Evolutionary conservation across 2,888 invertebrate species (phyloP), one percentile per base, ranked within the genome.

Genomic region (Leptogaster cylindrica): DNA sequence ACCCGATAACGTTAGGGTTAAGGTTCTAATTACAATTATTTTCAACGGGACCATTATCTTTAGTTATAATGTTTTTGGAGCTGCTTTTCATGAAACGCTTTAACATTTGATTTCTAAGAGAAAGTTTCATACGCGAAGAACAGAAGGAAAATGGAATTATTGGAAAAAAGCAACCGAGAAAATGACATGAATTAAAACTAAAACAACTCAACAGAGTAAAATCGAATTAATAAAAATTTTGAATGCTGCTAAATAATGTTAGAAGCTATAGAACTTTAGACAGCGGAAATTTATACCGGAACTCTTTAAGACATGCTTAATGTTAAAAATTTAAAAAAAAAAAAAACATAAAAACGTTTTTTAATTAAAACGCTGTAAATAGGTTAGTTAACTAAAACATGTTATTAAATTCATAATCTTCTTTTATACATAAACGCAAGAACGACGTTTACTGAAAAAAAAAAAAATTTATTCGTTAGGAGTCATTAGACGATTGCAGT

Each of bases 401-500:
- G 41, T 61, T 44, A 61, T 61, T 61, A 61, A 61, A 61, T 61
- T 44, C 61, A 44, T 61, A 61, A 58, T 36, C 36, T 14, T 61
- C 44, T 28, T 41, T 44, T 61, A 48, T 27, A 28, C 44, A 12
- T 16, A 44, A 44, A 20, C 41, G 20, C 44, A 16, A 44, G n/a
- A 70, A 65, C 65, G 65, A 18, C 5, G n/a, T n/a, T n/a, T n/a
- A n/a, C n/a, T n/a, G n/a, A n/a, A n/a, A n/a, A n/a, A n/a, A n/a
- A n/a, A n/a, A n/a, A n/a, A n/a, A n/a, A n/a, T n/a, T n/a, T n/a
- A n/a, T n/a, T n/a, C n/a, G n/a, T n/a, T n/a, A n/a, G n/a, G n/a
- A n/a, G 46, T n/a, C 70, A 72, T 70, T 72, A 71, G 67, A 71
- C 74, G 76, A 75, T 75, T 75, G 73, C 77, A 77, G 77, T 76